Base-by-base conservation (phyloP, 2,797 vertebrate species). In the Tadarida brasiliensis region DNA sequence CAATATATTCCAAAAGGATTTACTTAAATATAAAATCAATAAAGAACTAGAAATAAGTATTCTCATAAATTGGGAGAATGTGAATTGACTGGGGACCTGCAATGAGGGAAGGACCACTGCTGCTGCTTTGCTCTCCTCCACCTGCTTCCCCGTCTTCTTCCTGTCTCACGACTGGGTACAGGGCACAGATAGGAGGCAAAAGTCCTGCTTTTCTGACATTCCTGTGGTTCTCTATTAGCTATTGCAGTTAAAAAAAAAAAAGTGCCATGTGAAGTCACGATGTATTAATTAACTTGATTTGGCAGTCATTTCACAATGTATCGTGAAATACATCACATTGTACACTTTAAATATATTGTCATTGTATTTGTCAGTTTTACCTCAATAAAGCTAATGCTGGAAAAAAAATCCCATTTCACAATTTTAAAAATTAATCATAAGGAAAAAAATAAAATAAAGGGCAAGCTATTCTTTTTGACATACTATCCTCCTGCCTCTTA, bases 401-500 rank as follows among this genome's bases (percentile, higher is more conserved):
- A 12, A 39, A 49, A 54, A 87, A 91, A 74, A 81, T 74, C 24
- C 19, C 61, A 57, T 81, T 57, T 90, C 65, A 47, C 5, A 65
- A 39, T 51, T 89, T 51, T 54, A 94, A 88, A 90, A 70, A 65
- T 28, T 65, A 47, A 44, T 78, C 77, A 63, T 15, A 77, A 76
- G 33, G 57, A 22, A 63, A 83, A 33, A 33, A 78, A 78, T 67
- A 57, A 44, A 49, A 35, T 83, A 81, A 90, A 88, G 26, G 47
- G 28, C 49, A 87, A 19, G 24, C 8, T 76, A 2, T 94, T 94
- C 44, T 78, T 95, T 91, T 83, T 88, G 51, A 28, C 82, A 30
- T 87, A 74, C 93, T 92, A 83, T 56, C 56, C 26, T 93, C 10
- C 51, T 85, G 54, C 67, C 44, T 67, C 19, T 63, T 90, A 87